Evolutionary conservation across 1,140 invertebrate species (phyloP).

Genomic region (Leptestheria dahalacensis): DNA sequence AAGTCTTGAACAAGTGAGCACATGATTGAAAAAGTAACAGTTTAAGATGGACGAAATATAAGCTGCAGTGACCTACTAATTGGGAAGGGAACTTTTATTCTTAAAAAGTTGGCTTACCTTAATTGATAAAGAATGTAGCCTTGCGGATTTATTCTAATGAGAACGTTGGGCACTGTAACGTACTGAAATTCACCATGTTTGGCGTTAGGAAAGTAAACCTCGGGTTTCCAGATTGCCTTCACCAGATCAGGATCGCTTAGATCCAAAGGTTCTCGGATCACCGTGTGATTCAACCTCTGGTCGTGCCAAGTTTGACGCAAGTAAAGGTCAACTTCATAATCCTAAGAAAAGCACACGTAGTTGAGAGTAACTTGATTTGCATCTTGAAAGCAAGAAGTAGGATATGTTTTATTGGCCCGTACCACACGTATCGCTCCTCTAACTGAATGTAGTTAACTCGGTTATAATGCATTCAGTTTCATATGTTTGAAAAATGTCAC

Average conservation of each 20-base stretch:
- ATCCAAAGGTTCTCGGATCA: conserved; percentile 35
- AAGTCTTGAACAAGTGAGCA: no score
- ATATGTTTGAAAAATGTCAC: not conserved
- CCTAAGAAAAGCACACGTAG: no score
- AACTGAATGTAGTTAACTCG: no score
- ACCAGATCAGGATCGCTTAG: conserved; percentile 40
- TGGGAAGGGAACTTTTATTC: no score
- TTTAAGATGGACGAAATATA: no score
- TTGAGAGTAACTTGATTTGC: no score
- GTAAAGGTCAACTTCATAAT: conserved; percentile 44
- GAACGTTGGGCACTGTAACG: conserved; percentile 48
- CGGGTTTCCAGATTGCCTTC: conserved; percentile 47
- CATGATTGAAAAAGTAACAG: no score
- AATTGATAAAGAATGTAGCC: conserved; percentile 47
- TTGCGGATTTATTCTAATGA: conserved; percentile 43
- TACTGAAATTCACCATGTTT: conserved; percentile 48
- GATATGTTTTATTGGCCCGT: not conserved
- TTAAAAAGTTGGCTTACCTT: no score
- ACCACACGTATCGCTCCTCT: no score
- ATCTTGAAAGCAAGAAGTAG: conserved; percentile 13
- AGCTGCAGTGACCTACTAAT: no score
- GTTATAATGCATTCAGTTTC: no score
- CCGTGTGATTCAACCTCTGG: conserved; percentile 33
- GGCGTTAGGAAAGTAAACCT: conserved; percentile 51
- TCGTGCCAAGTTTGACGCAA: conserved; percentile 40